A percentile compares a stretch with the other conserved stretches of the same genome.
phyloP scores from a whole-genome alignment of 2,888 invertebrate species.

The Chorisops tibialis region DNA sequence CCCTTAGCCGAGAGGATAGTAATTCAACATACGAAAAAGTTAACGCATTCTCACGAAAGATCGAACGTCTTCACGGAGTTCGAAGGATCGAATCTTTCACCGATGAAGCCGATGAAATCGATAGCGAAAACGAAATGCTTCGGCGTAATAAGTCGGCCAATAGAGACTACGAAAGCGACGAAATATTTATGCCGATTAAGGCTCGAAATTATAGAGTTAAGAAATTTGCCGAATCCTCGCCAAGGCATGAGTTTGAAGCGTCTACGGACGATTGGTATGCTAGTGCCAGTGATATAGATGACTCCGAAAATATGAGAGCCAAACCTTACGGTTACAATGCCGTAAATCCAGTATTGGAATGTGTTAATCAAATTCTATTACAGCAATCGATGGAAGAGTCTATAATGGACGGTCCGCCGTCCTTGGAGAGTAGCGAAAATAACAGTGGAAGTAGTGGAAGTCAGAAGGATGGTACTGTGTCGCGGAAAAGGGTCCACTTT shows the following conservation, averaged over 20 bases:
- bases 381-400: slow-evolving; percentile 65
- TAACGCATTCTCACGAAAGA: slow-evolving; percentile 55
- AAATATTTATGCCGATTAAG: slow-evolving; percentile 24
- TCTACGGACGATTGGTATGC: slow-evolving; percentile 73
- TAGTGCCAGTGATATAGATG: slow-evolving; percentile 74
- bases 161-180: slow-evolving; percentile 30
- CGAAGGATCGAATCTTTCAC: slow-evolving; percentile 53
- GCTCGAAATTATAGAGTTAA: slow-evolving; percentile 29
- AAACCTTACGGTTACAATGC: slow-evolving; percentile 55
- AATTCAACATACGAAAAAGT: slow-evolving; percentile 43
- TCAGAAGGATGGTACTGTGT: slow-evolving; percentile 36
- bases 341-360: slow-evolving; percentile 80
- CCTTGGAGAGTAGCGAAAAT: slow-evolving; percentile 35
- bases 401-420: slow-evolving; percentile 36
- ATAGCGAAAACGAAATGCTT: slow-evolving; percentile 38
- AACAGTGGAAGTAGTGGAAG: slow-evolving; percentile 43
- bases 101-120: slow-evolving; percentile 43
- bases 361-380: slow-evolving; percentile 77
- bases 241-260: slow-evolving; percentile 49
- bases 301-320: slow-evolving; percentile 44
- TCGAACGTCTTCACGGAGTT: slow-evolving; percentile 59
- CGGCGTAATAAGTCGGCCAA: slow-evolving; percentile 21
- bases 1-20: slow-evolving; percentile 38
- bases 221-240: slow-evolving; percentile 48
- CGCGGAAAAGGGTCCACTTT: slow-evolving; percentile 60